These are phyloP conservation scores for Caprella mutica DNA, from an alignment of 2,888 invertebrate genomes.

Conservation along the genomic window DNA sequence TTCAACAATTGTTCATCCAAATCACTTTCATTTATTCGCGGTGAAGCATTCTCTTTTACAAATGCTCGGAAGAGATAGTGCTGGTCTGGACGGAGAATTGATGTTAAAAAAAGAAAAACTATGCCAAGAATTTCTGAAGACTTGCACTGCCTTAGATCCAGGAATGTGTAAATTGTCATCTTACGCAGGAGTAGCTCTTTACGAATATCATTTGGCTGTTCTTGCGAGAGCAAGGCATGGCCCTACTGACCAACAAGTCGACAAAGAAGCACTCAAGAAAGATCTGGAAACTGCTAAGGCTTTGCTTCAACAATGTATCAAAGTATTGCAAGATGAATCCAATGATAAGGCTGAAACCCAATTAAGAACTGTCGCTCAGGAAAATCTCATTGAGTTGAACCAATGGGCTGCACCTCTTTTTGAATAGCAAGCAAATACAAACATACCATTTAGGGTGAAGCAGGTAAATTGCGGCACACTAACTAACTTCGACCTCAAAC, in stretches of 20 bases:
- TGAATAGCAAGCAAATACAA: too few species aligned
- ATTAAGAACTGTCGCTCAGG: conserved; percentile 17
- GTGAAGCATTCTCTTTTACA: conserved; percentile 72
- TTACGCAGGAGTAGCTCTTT: conserved; percentile 63
- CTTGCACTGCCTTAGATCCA: conserved; percentile 40
- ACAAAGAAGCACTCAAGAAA: conserved; percentile 18
- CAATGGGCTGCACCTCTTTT: conserved; percentile 13
- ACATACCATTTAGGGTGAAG: too few species aligned
- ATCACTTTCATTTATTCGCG: conserved; percentile 71
- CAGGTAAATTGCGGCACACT: too few species aligned
- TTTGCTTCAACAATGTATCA: conserved; percentile 29
- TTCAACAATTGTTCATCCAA: conserved; percentile 52
- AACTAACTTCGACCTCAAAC: too few species aligned
- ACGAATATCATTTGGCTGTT: conserved; percentile 48
- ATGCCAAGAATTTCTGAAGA: conserved; percentile 39
- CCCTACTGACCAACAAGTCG: conserved; percentile 12
- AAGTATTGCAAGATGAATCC: conserved; percentile 26
- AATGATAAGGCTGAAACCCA: conserved; percentile 24
- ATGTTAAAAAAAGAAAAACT: conserved; percentile 52
- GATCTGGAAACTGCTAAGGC: conserved; percentile 30
- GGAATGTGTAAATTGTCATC: conserved; percentile 48
- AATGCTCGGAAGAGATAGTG: conserved; percentile 52
- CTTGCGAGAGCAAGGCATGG: conserved; percentile 18
- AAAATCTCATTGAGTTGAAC: conserved; percentile 21
- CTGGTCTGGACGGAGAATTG: conserved; percentile 11